Percentiles rank a stretch among this genome's conserved stretches.
Evolutionary conservation across 2,888 invertebrate genomes (phyloP).

Genomic region (Cylloceria caligata): DNA sequence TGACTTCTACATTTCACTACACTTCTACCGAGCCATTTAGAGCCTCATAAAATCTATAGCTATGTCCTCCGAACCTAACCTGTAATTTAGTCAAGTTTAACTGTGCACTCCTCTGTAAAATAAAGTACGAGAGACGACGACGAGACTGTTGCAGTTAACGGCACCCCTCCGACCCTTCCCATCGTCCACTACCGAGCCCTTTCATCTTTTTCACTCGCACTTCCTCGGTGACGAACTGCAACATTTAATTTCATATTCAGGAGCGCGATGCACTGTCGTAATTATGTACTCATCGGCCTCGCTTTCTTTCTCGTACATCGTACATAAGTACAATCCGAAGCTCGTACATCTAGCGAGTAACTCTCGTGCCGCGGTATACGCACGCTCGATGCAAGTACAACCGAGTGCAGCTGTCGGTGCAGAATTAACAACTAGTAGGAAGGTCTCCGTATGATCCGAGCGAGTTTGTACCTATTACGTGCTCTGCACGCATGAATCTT

Average conservation of each 20-base stretch:
- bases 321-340: too few species aligned
- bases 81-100: background rate
- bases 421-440: conserved; percentile 23
- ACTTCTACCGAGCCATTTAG: background rate
- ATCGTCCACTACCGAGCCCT: too few species aligned
- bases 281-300: conserved; percentile 12
- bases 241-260: conserved; percentile 29
- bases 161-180: background rate
- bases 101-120: background rate
- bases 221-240: background rate
- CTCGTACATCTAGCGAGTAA: background rate
- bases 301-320: too few species aligned
- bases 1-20: too few species aligned
- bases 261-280: conserved; percentile 14
- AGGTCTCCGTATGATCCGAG: background rate
- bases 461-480: too few species aligned
- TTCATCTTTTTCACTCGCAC: background rate
- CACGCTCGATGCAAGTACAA: background rate
- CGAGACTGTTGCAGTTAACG: background rate
- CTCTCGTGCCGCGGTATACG: background rate
- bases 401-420: conserved; percentile 22
- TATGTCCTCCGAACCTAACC: background rate
- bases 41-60: conserved; percentile 7
- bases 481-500: background rate
- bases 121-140: conserved; percentile 2